Conservation (phyloP, 2,888 invertebrate species). For the Athalia circularis region DNA sequence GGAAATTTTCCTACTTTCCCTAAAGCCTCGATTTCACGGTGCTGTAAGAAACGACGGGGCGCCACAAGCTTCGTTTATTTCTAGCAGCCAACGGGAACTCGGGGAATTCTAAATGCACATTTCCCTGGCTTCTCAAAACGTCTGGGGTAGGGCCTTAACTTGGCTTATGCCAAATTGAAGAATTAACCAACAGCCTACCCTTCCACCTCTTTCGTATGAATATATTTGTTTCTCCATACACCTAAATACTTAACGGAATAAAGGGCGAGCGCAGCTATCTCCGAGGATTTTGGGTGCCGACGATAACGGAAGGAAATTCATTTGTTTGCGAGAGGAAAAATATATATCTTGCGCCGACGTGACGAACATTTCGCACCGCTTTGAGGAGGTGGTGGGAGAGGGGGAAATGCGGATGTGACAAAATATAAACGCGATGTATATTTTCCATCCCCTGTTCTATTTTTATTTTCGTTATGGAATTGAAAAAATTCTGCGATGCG, state of each 20-base stretch:
- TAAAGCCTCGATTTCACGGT: slow-evolving; percentile 42
- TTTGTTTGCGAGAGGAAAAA: not conserved
- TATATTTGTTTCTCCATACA: slow-evolving; percentile 1
- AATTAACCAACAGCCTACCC: slow-evolving; percentile 36
- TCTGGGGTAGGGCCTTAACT: slow-evolving; percentile 23
- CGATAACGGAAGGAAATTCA: not conserved
- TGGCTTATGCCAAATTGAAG: slow-evolving; percentile 40
- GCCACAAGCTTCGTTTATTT: slow-evolving; percentile 36
- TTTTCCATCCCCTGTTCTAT: no score
- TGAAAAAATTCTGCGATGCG: no score
- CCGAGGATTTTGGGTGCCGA: not conserved
- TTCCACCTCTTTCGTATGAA: not conserved
- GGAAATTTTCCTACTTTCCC: slow-evolving; percentile 26
- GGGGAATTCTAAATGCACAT: slow-evolving; percentile 35
- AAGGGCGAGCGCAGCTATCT: not conserved
- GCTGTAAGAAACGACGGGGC: slow-evolving; percentile 31
- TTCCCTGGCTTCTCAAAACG: slow-evolving; percentile 23
- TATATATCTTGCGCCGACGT: not conserved
- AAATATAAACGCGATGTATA: no score
- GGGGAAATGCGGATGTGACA: no score
- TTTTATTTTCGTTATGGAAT: no score
- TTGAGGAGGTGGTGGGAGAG: no score
- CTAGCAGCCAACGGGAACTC: slow-evolving; percentile 12
- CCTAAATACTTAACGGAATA: not conserved
- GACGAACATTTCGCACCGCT: no score